These are phyloP conservation scores for Drosophila mimetica DNA, from an alignment of 2,888 invertebrate genomes.

Conservation along the genomic window DNA sequence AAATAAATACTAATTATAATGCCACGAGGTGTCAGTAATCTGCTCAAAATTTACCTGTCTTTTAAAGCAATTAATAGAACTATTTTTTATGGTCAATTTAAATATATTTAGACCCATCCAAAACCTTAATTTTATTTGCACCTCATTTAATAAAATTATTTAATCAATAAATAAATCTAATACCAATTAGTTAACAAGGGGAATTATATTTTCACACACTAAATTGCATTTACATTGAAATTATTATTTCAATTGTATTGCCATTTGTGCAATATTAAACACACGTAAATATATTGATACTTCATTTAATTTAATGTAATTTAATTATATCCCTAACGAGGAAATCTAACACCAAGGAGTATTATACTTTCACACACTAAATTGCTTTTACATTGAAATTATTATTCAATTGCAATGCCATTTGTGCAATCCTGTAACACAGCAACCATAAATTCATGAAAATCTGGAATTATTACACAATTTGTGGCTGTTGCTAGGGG, in stretches of 20 bases:
- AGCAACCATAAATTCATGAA: neutral
- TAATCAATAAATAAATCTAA: too few species aligned
- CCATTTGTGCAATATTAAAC: too few species aligned
- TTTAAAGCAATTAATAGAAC: too few species aligned
- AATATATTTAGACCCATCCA: neutral
- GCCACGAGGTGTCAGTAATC: neutral
- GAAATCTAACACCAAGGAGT: too few species aligned
- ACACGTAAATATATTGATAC: too few species aligned
- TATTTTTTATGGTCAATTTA: too few species aligned
- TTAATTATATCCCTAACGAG: too few species aligned
- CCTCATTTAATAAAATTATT: neutral
- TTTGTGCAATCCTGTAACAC: neutral
- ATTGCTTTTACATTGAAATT: neutral
- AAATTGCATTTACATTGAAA: neutral
- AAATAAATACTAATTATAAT: slow-evolving; percentile 42
- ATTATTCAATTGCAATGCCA: slow-evolving; percentile 1
- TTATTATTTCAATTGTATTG: slow-evolving; percentile 2
- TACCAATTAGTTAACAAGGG: too few species aligned
- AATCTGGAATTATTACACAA: neutral
- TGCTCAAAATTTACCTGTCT: neutral
- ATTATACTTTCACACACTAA: neutral
- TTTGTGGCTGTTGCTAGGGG: slow-evolving; percentile 17
- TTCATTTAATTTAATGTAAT: too few species aligned
- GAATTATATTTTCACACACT: too few species aligned
- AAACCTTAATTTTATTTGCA: neutral